These are phyloP conservation scores for Macrochelys suwanniensis DNA, from an alignment of 2,797 vertebrate species.

Conservation along the genomic window DNA sequence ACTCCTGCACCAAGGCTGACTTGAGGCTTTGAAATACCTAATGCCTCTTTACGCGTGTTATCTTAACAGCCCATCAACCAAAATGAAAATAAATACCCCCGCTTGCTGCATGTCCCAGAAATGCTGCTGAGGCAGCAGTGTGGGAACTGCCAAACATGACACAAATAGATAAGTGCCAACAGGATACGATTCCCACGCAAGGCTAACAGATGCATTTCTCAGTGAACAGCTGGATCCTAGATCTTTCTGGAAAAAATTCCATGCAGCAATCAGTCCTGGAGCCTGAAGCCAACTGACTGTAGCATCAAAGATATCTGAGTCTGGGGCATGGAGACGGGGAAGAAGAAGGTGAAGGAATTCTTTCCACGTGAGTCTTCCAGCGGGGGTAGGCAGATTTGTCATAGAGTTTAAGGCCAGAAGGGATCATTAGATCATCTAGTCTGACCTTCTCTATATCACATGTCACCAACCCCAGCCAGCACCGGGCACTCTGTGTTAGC, in stretches of 20 bases:
- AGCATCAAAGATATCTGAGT: neutral
- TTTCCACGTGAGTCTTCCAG: neutral
- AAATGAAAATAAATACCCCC: fast-evolving
- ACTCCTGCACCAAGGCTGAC: neutral
- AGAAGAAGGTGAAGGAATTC: neutral
- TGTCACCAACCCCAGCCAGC: neutral
- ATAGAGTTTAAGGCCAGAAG: neutral
- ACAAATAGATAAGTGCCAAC: fast-evolving
- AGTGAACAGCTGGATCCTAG: neutral
- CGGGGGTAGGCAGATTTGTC: neutral
- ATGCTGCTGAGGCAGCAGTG: neutral
- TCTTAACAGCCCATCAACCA: neutral
- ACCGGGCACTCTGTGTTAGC: neutral
- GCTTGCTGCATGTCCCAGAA: fast-evolving
- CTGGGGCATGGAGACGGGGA: neutral
- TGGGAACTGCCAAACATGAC: fast-evolving
- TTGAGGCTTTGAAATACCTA: neutral
- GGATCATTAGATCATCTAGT: no score
- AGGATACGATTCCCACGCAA: neutral
- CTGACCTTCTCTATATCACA: no score
- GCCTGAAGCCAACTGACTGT: neutral
- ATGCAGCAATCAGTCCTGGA: neutral
- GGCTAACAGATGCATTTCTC: fast-evolving
- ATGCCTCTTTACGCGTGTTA: neutral
- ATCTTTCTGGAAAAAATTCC: neutral